These are phyloP conservation scores for Homarus gammarus DNA, from an alignment of 2,888 invertebrate species.

Conservation along the genomic window DNA sequence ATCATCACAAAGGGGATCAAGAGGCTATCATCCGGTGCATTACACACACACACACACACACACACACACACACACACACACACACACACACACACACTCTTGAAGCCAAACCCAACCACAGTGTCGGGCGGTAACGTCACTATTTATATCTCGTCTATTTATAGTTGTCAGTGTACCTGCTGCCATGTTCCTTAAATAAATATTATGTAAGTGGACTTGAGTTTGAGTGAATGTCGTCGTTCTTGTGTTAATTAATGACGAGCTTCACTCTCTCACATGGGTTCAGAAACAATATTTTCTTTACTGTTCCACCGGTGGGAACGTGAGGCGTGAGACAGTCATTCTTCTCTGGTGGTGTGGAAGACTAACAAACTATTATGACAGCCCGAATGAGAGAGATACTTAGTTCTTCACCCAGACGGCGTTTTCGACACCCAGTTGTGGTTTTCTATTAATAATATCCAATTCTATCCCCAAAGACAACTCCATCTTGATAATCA, in stretches of 20 bases:
- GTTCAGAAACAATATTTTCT: neutral
- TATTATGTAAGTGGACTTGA: too few species aligned
- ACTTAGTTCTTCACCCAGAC: neutral
- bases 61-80: neutral
- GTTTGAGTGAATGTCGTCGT: too few species aligned
- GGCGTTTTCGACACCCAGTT: too few species aligned
- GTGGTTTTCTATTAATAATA: too few species aligned
- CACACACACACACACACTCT: neutral
- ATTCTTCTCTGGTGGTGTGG: constrained; percentile 39
- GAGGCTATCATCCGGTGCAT: neutral
- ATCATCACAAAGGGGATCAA: constrained; percentile 6
- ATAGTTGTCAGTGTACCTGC: too few species aligned
- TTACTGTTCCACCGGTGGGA: neutral
- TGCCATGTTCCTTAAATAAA: too few species aligned
- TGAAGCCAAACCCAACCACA: too few species aligned
- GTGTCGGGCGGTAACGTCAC: too few species aligned
- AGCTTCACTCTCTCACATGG: neutral
- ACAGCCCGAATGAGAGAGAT: constrained; percentile 26
- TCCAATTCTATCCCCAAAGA: too few species aligned
- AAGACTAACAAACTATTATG: constrained; percentile 50
- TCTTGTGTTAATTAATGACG: too few species aligned
- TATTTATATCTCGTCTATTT: too few species aligned
- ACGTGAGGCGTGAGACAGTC: constrained; percentile 16
- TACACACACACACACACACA: neutral
- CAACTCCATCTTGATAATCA: too few species aligned